phyloP scores from a whole-genome alignment of 2,113 vertebrate genomes.

The Patagioenas fasciata region DNA sequence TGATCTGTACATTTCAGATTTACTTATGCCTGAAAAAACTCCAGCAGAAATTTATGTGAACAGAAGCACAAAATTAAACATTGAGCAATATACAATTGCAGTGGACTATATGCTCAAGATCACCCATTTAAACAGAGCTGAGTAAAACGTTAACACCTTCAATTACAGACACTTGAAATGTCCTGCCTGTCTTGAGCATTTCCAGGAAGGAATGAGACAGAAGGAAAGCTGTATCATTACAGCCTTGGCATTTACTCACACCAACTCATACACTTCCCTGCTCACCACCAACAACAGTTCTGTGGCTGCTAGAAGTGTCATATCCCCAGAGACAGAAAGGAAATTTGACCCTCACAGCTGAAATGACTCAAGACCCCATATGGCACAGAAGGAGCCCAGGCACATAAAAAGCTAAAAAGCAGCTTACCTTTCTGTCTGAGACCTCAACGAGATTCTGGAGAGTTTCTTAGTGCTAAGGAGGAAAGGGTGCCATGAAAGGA shows the following conservation, averaged over 20 bases:
- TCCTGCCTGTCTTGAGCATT: background rate
- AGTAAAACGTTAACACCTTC: conserved; percentile 28
- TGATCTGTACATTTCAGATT: conserved; percentile 54
- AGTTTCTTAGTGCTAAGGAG: background rate
- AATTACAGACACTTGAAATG: background rate
- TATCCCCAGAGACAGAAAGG: background rate
- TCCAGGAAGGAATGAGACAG: background rate
- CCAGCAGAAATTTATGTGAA: conserved; percentile 37
- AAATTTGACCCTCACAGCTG: background rate
- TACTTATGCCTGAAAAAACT: conserved; percentile 61
- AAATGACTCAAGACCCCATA: background rate
- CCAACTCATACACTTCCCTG: background rate
- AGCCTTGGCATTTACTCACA: conserved; percentile 28
- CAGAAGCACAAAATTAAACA: conserved; percentile 49
- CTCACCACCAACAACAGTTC: background rate
- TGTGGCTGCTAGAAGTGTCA: background rate
- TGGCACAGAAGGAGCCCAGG: background rate
- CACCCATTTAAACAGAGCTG: background rate
- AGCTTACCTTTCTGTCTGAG: background rate
- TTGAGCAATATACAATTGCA: conserved; percentile 45
- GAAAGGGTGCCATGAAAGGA: background rate
- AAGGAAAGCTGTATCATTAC: conserved; percentile 3
- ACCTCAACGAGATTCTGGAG: background rate
- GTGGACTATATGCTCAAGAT: background rate
- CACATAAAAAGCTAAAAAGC: background rate